A percentile compares a stretch with the other conserved stretches of the same genome.
Evolutionary conservation across 1,140 invertebrate genomes (phyloP).

Genomic region (Drosophila biarmipes): DNA sequence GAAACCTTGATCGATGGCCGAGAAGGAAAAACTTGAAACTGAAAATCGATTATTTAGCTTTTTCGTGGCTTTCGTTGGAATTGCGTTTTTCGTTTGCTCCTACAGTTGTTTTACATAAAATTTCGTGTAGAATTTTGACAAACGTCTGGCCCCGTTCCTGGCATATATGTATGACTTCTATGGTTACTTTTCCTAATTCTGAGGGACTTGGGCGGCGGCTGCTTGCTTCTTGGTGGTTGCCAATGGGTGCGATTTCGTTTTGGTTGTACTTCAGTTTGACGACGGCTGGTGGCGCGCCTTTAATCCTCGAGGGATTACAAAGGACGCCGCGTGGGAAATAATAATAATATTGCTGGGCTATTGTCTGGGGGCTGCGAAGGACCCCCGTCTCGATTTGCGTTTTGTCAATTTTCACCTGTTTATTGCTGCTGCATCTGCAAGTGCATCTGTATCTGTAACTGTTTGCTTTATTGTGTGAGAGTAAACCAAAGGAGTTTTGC

Average conservation of each 20-base stretch:
- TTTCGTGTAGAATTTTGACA: slow-evolving; percentile 79
- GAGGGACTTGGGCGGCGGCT: slow-evolving; percentile 7
- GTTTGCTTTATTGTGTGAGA: slow-evolving; percentile 55
- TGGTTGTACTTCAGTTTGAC: slow-evolving; percentile 79
- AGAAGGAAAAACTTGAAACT: slow-evolving; percentile 48
- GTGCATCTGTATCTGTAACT: slow-evolving; percentile 52
- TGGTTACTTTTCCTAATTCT: neutral
- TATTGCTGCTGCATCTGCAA: slow-evolving; percentile 61
- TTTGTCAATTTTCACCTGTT: slow-evolving; percentile 74
- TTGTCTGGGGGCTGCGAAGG: slow-evolving; percentile 59
- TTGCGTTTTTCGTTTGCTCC: slow-evolving; percentile 85
- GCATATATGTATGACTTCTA: neutral
- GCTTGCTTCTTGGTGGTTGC: slow-evolving; percentile 61
- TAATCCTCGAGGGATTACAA: slow-evolving; percentile 78
- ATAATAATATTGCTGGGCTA: slow-evolving; percentile 84
- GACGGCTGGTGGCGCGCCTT: slow-evolving; percentile 55
- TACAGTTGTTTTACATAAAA: slow-evolving; percentile 81
- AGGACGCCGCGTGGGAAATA: slow-evolving; percentile 69
- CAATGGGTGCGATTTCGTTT: slow-evolving; percentile 64
- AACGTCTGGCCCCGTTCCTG: slow-evolving; percentile 68
- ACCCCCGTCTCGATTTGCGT: slow-evolving; percentile 57
- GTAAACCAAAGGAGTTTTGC: slow-evolving; percentile 77
- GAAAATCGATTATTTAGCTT: slow-evolving; percentile 39
- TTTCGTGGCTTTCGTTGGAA: slow-evolving; percentile 60
- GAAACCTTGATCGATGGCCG: slow-evolving; percentile 49